A percentile compares a stretch with the other conserved stretches of the same genome.
These are phyloP conservation scores for Zaprionus lachaisei DNA, from an alignment of 1,140 invertebrate species.

Conservation along the genomic window DNA sequence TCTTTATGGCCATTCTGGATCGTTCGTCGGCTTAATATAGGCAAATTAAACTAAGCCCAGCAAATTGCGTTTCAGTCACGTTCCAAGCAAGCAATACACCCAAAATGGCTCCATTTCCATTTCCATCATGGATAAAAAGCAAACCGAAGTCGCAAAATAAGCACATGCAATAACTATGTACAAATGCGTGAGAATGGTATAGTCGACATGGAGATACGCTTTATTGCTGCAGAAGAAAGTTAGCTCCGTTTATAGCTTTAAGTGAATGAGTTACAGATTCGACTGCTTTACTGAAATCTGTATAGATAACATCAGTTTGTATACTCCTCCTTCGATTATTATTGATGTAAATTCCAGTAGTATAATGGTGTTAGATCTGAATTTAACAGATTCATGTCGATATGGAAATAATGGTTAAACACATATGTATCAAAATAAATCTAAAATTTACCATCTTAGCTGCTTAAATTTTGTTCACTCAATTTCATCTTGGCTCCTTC, in stretches of 20 bases:
- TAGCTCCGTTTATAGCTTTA: too few species aligned
- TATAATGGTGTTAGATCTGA: too few species aligned
- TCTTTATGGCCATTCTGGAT: conserved; percentile 50
- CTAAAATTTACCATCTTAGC: too few species aligned
- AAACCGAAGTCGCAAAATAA: conserved; percentile 57
- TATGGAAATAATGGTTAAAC: too few species aligned
- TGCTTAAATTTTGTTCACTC: too few species aligned
- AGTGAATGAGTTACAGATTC: too few species aligned
- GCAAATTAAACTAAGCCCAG: conserved; percentile 79
- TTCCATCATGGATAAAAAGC: conserved; percentile 35
- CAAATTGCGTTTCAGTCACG: conserved; percentile 78
- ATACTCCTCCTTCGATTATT: too few species aligned
- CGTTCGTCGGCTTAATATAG: conserved; percentile 61
- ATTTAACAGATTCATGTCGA: too few species aligned
- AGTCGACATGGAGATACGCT: conserved; percentile 5
- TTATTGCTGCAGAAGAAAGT: not conserved
- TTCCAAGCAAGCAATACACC: conserved; percentile 50
- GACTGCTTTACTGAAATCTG: too few species aligned
- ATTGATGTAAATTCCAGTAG: too few species aligned
- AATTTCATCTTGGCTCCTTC: not conserved
- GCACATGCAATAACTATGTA: conserved; percentile 60
- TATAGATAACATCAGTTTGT: too few species aligned
- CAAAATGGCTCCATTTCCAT: conserved; percentile 74
- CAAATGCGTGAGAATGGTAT: not conserved
- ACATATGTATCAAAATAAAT: too few species aligned